phyloP scores from a whole-genome alignment of 2,113 vertebrate species.

The Onychorhynchus coronatus region DNA sequence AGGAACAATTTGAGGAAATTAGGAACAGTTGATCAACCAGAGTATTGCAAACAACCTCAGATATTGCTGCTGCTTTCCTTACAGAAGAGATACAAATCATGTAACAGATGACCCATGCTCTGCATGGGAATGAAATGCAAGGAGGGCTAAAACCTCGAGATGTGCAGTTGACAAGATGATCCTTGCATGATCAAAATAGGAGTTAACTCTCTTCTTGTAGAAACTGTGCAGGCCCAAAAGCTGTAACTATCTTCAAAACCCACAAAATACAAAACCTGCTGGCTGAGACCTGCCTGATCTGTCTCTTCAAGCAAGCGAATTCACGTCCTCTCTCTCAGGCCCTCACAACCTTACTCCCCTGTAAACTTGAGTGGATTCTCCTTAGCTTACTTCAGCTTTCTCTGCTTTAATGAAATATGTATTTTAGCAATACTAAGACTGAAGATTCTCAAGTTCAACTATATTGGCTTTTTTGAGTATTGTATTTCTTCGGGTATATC shows the following conservation, averaged over 20 bases:
- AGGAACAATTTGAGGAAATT: slow-evolving; percentile 50
- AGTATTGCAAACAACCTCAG: neutral
- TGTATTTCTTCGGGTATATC: neutral
- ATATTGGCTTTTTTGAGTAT: neutral
- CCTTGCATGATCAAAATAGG: neutral
- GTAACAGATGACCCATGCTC: neutral
- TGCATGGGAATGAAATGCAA: neutral
- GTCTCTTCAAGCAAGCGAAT: neutral
- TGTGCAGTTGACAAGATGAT: neutral
- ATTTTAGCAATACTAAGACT: neutral
- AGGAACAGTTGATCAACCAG: slow-evolving; percentile 31
- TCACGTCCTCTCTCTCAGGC: neutral
- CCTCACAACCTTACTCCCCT: neutral
- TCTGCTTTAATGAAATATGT: neutral
- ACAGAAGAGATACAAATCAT: neutral
- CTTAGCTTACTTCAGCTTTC: neutral
- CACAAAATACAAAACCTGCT: neutral
- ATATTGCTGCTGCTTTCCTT: neutral
- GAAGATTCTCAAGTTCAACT: neutral
- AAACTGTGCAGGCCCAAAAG: neutral
- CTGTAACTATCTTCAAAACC: neutral
- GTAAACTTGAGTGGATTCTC: neutral
- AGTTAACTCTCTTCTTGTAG: neutral
- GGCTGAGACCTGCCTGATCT: neutral
- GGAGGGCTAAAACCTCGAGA: neutral